These are phyloP conservation scores for Subanguina moxae DNA, from an alignment of 1,140 invertebrate species.

Conservation along the genomic window DNA sequence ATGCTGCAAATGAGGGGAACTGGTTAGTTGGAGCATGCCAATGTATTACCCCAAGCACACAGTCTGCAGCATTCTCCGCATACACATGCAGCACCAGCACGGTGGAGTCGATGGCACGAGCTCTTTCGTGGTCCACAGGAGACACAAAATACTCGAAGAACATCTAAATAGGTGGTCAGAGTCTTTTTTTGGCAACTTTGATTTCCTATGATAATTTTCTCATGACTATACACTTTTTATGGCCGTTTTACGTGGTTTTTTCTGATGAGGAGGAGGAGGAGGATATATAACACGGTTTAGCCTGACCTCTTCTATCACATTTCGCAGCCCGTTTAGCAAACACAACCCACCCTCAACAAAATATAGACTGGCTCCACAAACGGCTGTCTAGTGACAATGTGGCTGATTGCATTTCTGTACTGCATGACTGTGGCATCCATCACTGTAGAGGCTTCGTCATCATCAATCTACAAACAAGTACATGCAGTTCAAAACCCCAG, in stretches of 20 bases:
- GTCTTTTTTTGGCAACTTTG: too few relatives aligned
- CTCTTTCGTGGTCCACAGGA: slow-evolving; percentile 50
- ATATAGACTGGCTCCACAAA: slow-evolving; percentile 47
- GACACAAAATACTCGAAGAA: slow-evolving; percentile 50
- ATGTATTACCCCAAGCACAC: slow-evolving; percentile 46
- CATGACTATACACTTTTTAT: too few relatives aligned
- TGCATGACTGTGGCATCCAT: slow-evolving; percentile 57
- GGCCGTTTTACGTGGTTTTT: too few relatives aligned
- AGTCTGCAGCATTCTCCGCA: slow-evolving; percentile 48
- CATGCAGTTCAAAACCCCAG: too few relatives aligned
- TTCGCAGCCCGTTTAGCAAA: too few relatives aligned
- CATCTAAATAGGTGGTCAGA: slow-evolving; percentile 49
- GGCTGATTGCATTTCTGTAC: slow-evolving; percentile 47
- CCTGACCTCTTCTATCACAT: too few relatives aligned
- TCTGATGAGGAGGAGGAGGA: too few relatives aligned
- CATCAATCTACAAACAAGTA: slow-evolving; percentile 48
- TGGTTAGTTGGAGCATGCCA: too few relatives aligned
- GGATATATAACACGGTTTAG: too few relatives aligned
- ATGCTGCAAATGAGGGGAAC: slow-evolving; percentile 22
- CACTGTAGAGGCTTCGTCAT: slow-evolving; percentile 56
- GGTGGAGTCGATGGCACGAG: slow-evolving; percentile 50
- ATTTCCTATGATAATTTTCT: too few relatives aligned
- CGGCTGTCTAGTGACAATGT: slow-evolving; percentile 48
- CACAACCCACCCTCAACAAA: slow-evolving; percentile 47
- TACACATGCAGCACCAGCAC: slow-evolving; percentile 52